A percentile compares a stretch with the other conserved stretches of the same genome.
phyloP scores from a whole-genome alignment of 2,113 vertebrate genomes.

The Anser cygnoides region DNA sequence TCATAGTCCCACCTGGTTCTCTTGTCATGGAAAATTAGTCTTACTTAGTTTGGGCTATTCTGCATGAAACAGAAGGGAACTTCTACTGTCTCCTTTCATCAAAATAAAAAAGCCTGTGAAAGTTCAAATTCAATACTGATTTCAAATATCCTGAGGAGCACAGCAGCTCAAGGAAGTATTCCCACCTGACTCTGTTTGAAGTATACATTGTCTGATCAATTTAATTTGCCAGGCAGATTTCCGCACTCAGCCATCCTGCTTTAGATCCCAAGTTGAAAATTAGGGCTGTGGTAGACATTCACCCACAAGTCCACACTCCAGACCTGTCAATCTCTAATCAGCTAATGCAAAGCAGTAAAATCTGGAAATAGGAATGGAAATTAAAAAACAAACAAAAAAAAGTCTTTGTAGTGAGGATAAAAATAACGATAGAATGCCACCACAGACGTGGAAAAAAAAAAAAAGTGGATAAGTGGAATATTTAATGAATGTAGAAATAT shows the following conservation, averaged over 20 bases:
- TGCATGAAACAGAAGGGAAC: slow-evolving; percentile 39
- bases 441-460: slow-evolving; percentile 4
- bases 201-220: slow-evolving; percentile 49
- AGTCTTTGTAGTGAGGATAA: slow-evolving; percentile 2
- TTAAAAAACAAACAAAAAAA: slow-evolving; percentile 12
- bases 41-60: slow-evolving; percentile 41
- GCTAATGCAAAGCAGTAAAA: not conserved
- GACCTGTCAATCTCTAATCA: slow-evolving; percentile 19
- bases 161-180: slow-evolving; percentile 58
- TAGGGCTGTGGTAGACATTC: not conserved
- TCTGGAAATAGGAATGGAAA: slow-evolving; percentile 53
- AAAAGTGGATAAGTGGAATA: slow-evolving; percentile 35
- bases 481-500: slow-evolving; percentile 66
- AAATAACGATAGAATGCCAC: slow-evolving; percentile 48
- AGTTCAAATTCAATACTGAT: slow-evolving; percentile 62
- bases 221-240: slow-evolving; percentile 62
- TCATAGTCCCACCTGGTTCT: slow-evolving; percentile 49
- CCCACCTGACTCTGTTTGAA: slow-evolving; percentile 58
- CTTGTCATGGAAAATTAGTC: slow-evolving; percentile 39
- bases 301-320: not conserved
- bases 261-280: slow-evolving; percentile 24
- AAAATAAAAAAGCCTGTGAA: slow-evolving; percentile 47
- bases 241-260: not conserved
- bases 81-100: slow-evolving; percentile 60
- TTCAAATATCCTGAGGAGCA: slow-evolving; percentile 47